A percentile compares a stretch with the other conserved stretches of the same genome.
phyloP scores from a whole-genome alignment of 2,797 vertebrate genomes.

The Argentina silus region DNA sequence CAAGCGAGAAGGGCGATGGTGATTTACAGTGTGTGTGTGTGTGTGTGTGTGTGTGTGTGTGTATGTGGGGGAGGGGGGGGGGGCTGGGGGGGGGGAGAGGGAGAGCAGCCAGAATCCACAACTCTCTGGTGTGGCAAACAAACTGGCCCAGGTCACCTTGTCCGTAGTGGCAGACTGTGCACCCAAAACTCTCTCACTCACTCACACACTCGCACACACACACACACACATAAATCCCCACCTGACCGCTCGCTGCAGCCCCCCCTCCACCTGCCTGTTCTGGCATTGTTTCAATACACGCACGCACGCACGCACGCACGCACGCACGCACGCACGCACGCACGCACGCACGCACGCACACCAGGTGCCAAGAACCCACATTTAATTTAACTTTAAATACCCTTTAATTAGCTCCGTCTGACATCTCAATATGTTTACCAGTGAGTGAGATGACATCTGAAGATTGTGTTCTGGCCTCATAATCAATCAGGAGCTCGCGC shows the following conservation, averaged over 20 bases:
- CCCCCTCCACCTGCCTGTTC: not conserved
- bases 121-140: slow-evolving; percentile 6
- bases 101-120: slow-evolving; percentile 2
- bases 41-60: too few relatives aligned
- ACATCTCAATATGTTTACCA: not conserved
- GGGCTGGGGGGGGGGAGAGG: not conserved
- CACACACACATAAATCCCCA: too few relatives aligned
- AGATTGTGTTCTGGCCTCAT: not conserved
- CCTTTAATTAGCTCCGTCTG: slow-evolving; percentile 2
- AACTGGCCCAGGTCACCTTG: slow-evolving; percentile 16
- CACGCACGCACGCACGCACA: not conserved
- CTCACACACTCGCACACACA: too few relatives aligned
- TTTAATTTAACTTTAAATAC: not conserved
- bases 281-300: not conserved
- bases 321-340: not conserved
- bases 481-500: not conserved
- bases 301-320: not conserved
- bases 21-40: slow-evolving; percentile 44
- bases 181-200: not conserved
- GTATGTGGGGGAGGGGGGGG: not conserved
- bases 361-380: too few relatives aligned
- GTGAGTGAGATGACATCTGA: not conserved
- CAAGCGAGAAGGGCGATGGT: slow-evolving; percentile 48
- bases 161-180: not conserved
- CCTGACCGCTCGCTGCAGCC: too few relatives aligned